A percentile compares a stretch with the other conserved stretches of the same genome.
phyloP scores from a whole-genome alignment of 2,888 invertebrate genomes.

The Heliothis peltigera region DNA sequence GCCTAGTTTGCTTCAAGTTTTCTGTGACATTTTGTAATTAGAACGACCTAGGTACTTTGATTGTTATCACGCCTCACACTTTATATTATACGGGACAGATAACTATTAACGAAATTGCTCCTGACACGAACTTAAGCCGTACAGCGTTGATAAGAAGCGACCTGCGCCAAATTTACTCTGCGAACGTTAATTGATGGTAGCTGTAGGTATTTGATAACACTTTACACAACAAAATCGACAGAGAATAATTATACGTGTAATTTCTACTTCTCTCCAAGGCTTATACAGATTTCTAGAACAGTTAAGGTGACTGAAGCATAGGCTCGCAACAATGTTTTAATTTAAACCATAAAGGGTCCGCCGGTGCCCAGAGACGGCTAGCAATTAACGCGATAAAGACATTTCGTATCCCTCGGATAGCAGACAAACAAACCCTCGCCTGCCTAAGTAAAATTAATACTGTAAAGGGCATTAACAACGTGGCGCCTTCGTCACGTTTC shows the following conservation, averaged over 20 bases:
- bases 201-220: constrained; percentile 19
- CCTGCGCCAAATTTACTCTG: constrained; percentile 14
- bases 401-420: constrained; percentile 71
- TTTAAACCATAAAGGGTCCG: constrained; percentile 69
- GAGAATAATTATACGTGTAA: constrained; percentile 36
- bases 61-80: constrained; percentile 47
- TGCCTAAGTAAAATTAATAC: constrained; percentile 76
- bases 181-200: constrained; percentile 35
- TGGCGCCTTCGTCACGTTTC: constrained; percentile 48
- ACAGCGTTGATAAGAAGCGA: constrained; percentile 40
- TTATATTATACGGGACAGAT: constrained; percentile 42
- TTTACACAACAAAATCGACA: constrained; percentile 25
- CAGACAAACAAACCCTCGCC: constrained; percentile 74
- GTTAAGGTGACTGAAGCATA: constrained; percentile 51
- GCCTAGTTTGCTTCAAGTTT: constrained; percentile 14
- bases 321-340: constrained; percentile 70
- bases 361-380: constrained; percentile 65
- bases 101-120: constrained; percentile 49
- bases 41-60: constrained; percentile 35
- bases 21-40: constrained; percentile 28
- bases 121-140: constrained; percentile 42
- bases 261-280: constrained; percentile 28
- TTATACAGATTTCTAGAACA: constrained; percentile 34
- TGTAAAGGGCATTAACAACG: constrained; percentile 68
- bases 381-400: constrained; percentile 80